Percentiles rank a stretch among this genome's conserved stretches.
phyloP scores from a whole-genome alignment of 92 coral and sea anemone species.

The Porites cylindrica region DNA sequence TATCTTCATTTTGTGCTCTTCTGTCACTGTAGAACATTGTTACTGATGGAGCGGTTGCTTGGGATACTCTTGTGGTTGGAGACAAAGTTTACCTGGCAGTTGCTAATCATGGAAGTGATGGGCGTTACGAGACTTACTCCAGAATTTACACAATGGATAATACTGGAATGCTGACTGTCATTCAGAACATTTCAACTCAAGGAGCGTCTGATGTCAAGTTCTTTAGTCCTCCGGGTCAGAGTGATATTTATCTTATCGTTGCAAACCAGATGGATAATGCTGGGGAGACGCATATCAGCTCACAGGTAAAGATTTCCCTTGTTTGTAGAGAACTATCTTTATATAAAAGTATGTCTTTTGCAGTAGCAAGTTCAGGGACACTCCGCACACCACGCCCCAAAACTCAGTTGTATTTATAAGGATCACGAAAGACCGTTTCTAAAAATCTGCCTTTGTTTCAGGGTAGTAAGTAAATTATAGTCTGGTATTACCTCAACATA shows the following conservation, averaged over 20 bases:
- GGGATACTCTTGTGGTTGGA: constrained; percentile 76
- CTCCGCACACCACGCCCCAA: too few species aligned
- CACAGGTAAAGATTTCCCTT: constrained; percentile 73
- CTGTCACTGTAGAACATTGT: constrained; percentile 64
- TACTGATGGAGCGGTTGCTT: constrained; percentile 89
- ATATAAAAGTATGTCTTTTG: too few species aligned
- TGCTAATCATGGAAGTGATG: constrained; percentile 86
- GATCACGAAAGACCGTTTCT: too few species aligned
- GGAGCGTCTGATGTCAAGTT: constrained; percentile 91
- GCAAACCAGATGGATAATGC: constrained; percentile 82
- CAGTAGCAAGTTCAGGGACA: too few species aligned
- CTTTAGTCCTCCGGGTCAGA: constrained; percentile 69
- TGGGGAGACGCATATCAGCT: constrained; percentile 71
- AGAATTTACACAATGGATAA: constrained; percentile 78
- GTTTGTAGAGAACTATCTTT: not conserved
- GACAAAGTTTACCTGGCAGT: constrained; percentile 82
- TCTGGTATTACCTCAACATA: too few species aligned
- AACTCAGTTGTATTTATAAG: too few species aligned
- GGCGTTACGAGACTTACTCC: constrained; percentile 83
- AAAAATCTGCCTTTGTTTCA: too few species aligned
- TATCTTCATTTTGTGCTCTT: not conserved
- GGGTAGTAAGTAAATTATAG: too few species aligned
- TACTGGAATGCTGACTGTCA: constrained; percentile 60
- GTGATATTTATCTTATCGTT: constrained; percentile 76
- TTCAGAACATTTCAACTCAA: constrained; percentile 85